Conservation (phyloP, 2,113 vertebrate species). For the Elanoides forficatus region DNA sequence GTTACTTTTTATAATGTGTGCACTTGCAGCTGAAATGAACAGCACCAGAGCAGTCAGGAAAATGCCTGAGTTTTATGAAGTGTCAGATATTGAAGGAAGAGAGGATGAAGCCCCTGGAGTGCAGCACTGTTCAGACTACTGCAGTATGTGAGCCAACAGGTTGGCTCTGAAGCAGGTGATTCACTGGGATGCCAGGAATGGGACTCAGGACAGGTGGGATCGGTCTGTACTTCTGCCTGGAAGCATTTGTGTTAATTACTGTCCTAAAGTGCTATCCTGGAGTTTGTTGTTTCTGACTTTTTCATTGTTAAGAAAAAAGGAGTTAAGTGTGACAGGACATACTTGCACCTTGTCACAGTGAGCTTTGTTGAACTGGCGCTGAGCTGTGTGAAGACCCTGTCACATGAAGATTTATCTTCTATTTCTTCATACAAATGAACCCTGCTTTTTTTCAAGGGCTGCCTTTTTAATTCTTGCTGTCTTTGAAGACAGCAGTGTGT, state of each 20-base stretch:
- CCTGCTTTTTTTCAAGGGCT: background rate
- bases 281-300: background rate
- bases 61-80: background rate
- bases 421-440: background rate
- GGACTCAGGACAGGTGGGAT: background rate
- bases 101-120: background rate
- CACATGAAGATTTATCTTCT: background rate
- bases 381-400: background rate
- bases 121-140: background rate
- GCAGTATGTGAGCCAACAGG: background rate
- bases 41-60: background rate
- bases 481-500: background rate
- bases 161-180: background rate
- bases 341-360: background rate
- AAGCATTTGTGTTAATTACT: background rate
- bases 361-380: background rate
- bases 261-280: background rate
- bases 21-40: background rate
- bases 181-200: background rate
- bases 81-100: background rate
- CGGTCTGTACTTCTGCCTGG: background rate
- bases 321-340: background rate
- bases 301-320: background rate
- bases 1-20: background rate
- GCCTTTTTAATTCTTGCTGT: background rate